Evolutionary conservation across 2,797 vertebrate genomes (phyloP), one percentile per base, ranked within the genome.

Genomic region (Meriones psammophilus): DNA sequence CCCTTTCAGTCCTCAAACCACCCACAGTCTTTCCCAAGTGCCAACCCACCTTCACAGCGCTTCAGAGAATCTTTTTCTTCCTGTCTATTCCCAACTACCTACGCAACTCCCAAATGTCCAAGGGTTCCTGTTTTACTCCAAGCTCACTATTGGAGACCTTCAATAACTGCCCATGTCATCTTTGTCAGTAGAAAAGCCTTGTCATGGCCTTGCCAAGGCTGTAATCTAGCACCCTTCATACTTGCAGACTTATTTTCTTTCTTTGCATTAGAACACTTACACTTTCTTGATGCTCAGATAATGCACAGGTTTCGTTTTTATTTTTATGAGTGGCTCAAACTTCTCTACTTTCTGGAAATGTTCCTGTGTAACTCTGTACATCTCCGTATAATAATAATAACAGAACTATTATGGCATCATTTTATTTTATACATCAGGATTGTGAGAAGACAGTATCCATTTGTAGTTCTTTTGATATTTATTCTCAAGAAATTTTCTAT

Each of bases 401-500:
- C 10, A 50, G 50, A 50, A 50, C 15, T 58, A 58, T 58, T 18
- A 58, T 69, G 20, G 2, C 4, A 13, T 81, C 9, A 30, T 84
- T 95, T 93, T 60, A 9, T 54, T 74, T 79, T 33, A 30, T 1
- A 14, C 42, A 36, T 74, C 30, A 62, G 56, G 54, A 56, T 42
- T 78, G 14, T 12, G 8, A 42, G n/a, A 15, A 83, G 9, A 39
- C 2, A 69, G 18, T 6, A 92, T 94, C 64, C 62, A 39, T 90
- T 80, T 62, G 14, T 24, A 69, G 6, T 36, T 90, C 22, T 71
- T 20, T 90, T 78, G 22, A 33, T 62, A 88, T 3, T 74, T 22
- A 58, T 89, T 88, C 69, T 66, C 24, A 60, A 85, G 42, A 28
- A 78, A n/a, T 94, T 95, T n/a, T 69, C 10, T 58, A 24, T 22